These are phyloP conservation scores for Stomorhina lunata DNA, from an alignment of 2,888 invertebrate genomes.

Conservation along the genomic window DNA sequence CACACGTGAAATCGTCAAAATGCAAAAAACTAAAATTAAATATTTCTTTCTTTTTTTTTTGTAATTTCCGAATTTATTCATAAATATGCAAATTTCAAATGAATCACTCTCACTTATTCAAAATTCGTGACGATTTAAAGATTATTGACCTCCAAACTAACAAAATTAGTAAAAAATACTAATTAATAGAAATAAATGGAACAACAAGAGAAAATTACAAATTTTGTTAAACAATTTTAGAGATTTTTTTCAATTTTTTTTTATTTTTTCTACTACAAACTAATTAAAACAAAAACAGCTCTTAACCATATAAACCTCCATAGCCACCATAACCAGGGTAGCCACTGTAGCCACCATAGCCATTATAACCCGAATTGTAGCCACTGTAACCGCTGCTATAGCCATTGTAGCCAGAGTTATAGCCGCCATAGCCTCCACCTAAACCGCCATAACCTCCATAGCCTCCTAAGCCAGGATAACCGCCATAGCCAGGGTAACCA, in stretches of 20 bases:
- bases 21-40: background rate
- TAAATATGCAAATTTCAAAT: slow-evolving; percentile 12
- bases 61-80: slow-evolving; percentile 3
- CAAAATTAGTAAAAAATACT: background rate
- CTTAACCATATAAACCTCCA: slow-evolving; percentile 48
- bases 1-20: slow-evolving; percentile 17
- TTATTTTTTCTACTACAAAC: background rate
- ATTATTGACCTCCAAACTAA: slow-evolving; percentile 49
- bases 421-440: slow-evolving; percentile 23
- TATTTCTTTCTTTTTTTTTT: too few species aligned
- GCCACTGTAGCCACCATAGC: slow-evolving; percentile 46
- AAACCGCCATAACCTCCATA: slow-evolving; percentile 9
- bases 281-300: background rate
- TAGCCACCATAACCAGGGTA: slow-evolving; percentile 24
- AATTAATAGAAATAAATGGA: too few species aligned
- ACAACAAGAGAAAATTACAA: too few species aligned
- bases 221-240: too few species aligned
- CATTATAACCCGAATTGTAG: slow-evolving; percentile 36
- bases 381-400: slow-evolving; percentile 22
- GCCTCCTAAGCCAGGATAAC: background rate
- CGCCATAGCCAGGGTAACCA: slow-evolving; percentile 39
- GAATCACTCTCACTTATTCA: background rate
- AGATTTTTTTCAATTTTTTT: too few species aligned
- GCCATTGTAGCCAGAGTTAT: background rate
- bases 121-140: slow-evolving; percentile 26